Base-by-base conservation (phyloP, 1,140 invertebrate genomes). In the Subanguina moxae region DNA sequence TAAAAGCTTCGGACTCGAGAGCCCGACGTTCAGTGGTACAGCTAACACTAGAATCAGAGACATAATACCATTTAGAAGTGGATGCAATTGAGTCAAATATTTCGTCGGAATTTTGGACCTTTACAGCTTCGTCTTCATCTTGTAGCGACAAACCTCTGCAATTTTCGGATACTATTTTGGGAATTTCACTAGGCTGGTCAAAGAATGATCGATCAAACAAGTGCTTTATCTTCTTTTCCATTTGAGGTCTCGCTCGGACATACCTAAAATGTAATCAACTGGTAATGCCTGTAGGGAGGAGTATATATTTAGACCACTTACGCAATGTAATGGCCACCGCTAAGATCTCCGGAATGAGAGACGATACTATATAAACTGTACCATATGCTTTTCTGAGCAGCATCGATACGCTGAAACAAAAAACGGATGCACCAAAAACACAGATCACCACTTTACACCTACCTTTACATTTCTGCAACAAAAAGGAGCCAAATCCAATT, bases 331-430 rank as follows among this genome's bases (percentile, higher is more conserved):
- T 97, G 94, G 1, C 94, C 94, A 58, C 90, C 90, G 76, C 90
- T 88, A 71, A 95, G 87, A 17, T 88, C 88, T 1, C 94, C 94
- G 66, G 89, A 90, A 80, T 98, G 94, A 80, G 93, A 92, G 17
- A 97, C 93, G 8, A 98, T 88, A 1, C 92, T 94, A 80, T 94
- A 97, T 21, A 97, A 84, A 0, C 90, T 89, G 83, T 97, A 97
- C 23, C 92, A 82, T 9, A 93, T 85, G 80, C 89, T 85, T 59
- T 84, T 87, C 80, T 90, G 88, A 27, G 87, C 87, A 27, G 64
- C 28, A 13, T 7, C 5, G 21, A 81, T 27, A 27, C 77, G 57
- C 76, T 80, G n/a, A 68, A 77, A 72, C 27, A 62, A 13, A 5
- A 59, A 43, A 65, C n/a, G n/a, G 9, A 28, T 19, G 7, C 9